Base-by-base conservation (phyloP, 1,140 invertebrate species). In the Popillia japonica region DNA sequence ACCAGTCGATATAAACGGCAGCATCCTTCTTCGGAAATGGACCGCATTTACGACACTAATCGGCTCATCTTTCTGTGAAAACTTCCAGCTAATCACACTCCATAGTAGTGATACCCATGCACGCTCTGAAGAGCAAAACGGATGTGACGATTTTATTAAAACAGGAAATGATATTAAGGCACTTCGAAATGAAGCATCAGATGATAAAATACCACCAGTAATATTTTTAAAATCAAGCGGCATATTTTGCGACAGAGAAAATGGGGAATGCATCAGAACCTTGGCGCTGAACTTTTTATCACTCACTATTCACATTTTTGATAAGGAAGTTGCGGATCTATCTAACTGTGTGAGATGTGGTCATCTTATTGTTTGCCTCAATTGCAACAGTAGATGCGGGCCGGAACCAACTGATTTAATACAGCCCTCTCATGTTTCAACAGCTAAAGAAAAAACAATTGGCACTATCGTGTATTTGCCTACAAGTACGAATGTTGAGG, bases 391-490 rank as follows among this genome's bases (percentile, higher is more conserved):
- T 27, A 27, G 8, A 7, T 0, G 9, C 11, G 22, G 27, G 9
- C 20, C 61, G 8, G 7, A 23, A 3, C 1, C 14, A 11, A 7
- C 11, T 0, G 22, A 68, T 2, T 68, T 68, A 14, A 20, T 23
- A 1, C 27, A 68, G 6, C 61, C 61, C 7, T 96, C 94, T 4
- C 89, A 90, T 0, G 85, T 96, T 3, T 83, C 97, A 0, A 85
- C 89, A 14, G 87, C 93, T 0, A 89, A 88, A 3, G 92, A 90
- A 0, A 87, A 86, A 6, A 91, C 91, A 84, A 90, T 98, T 68
- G 96, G 95, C 0, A 89, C 98, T 0, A 93, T 98, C 44, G 96
- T 96, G 22, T 98, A 97, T 84, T 85, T 97, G 0, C 97, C 96
- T 0, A 92, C 92, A 0, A 94, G 97, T 6, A 98, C 96, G 0